phyloP scores from a whole-genome alignment of 2,888 invertebrate genomes.

The Eupithecia insigniata region DNA sequence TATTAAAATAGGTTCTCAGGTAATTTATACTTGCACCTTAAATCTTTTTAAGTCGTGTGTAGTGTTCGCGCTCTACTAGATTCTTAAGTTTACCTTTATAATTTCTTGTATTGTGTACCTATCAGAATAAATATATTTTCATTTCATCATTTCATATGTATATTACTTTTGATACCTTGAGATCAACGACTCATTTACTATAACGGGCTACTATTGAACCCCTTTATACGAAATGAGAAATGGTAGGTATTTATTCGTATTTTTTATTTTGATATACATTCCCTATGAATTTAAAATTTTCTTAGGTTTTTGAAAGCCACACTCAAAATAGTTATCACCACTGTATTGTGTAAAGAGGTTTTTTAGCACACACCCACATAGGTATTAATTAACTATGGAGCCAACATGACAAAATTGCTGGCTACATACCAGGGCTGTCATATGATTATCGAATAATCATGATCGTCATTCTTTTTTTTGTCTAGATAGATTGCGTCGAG shows the following conservation, averaged over 20 bases:
- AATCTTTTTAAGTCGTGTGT: too few relatives aligned
- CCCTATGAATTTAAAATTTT: background rate
- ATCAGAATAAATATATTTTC: too few relatives aligned
- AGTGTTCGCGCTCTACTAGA: too few relatives aligned
- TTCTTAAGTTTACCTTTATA: too few relatives aligned
- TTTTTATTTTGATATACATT: too few relatives aligned
- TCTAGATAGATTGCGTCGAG: too few relatives aligned
- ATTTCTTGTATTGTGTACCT: too few relatives aligned
- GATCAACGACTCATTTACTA: background rate
- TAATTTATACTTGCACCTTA: too few relatives aligned
- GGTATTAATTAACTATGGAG: slow-evolving; percentile 26
- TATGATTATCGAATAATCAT: background rate
- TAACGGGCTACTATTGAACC: background rate
- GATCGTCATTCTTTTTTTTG: too few relatives aligned
- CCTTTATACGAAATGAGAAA: background rate
- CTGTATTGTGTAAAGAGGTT: slow-evolving; percentile 22
- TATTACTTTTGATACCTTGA: background rate
- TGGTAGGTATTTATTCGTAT: background rate
- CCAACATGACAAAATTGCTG: slow-evolving; percentile 17
- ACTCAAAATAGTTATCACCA: background rate
- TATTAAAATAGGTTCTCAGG: too few relatives aligned
- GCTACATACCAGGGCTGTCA: slow-evolving; percentile 18
- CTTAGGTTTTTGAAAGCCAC: background rate
- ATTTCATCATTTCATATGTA: too few relatives aligned
- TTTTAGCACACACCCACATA: slow-evolving; percentile 37